A percentile compares a stretch with the other conserved stretches of the same genome.
Evolutionary conservation across 2,113 vertebrate species (phyloP).

Genomic region (Alces alces): DNA sequence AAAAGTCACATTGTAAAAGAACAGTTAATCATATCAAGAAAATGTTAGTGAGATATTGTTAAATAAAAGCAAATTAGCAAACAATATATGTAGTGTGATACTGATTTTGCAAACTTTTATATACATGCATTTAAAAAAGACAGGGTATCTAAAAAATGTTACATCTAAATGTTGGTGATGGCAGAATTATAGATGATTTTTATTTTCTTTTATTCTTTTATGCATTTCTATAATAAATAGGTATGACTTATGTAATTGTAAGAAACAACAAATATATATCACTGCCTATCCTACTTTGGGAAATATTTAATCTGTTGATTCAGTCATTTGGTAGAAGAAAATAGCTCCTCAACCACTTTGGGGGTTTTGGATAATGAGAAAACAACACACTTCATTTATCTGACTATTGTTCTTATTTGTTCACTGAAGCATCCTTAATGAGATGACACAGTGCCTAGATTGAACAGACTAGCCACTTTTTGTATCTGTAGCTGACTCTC

Average conservation of each 20-base stretch:
- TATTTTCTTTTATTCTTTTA: neutral
- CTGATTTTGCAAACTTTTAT: neutral
- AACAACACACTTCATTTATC: neutral
- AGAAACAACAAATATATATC: neutral
- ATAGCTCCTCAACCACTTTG: neutral
- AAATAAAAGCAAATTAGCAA: slow-evolving; percentile 9
- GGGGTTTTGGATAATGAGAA: neutral
- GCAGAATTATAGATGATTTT: neutral
- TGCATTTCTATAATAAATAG: neutral
- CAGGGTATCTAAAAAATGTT: neutral
- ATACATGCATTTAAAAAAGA: neutral
- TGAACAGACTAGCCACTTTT: neutral
- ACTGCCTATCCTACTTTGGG: neutral
- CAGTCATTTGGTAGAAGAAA: neutral
- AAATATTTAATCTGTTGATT: neutral
- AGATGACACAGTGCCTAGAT: neutral
- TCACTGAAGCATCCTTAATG: neutral
- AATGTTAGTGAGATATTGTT: neutral
- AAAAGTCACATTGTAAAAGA: neutral
- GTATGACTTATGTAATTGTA: neutral
- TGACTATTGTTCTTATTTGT: neutral
- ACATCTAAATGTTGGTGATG: neutral
- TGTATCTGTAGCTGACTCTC: neutral
- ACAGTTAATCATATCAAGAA: neutral
- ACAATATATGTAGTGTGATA: neutral